phyloP scores from a whole-genome alignment of 1,140 invertebrate species.

The Heliothis subflexa region DNA sequence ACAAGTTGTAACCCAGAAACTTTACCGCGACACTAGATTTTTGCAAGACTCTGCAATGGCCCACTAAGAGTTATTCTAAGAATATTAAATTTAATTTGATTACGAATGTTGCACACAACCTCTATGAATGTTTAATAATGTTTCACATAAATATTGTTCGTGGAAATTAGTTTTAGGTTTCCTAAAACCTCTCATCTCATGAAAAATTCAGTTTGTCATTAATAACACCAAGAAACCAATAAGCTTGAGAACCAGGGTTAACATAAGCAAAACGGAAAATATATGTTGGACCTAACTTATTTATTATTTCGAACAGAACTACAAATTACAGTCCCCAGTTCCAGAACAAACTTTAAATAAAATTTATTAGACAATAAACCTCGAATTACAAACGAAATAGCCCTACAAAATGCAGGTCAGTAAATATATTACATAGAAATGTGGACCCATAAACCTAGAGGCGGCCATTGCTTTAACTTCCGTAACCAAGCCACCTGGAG shows the following conservation, averaged over 20 bases:
- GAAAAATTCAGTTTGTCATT: too few relatives aligned
- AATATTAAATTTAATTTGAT: conserved; percentile 9
- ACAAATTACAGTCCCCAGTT: too few relatives aligned
- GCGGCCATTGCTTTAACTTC: neutral
- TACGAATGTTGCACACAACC: neutral
- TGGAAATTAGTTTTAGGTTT: neutral
- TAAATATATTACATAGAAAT: neutral
- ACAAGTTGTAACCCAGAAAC: neutral
- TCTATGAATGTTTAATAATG: neutral
- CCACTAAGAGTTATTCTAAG: conserved; percentile 18
- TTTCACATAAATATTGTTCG: neutral
- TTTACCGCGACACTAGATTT: neutral
- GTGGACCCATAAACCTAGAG: neutral
- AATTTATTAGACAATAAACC: too few relatives aligned
- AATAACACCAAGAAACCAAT: too few relatives aligned
- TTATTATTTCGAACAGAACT: too few relatives aligned
- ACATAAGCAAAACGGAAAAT: too few relatives aligned
- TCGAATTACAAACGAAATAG: too few relatives aligned
- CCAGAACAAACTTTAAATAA: too few relatives aligned
- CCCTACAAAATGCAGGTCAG: neutral
- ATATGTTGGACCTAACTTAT: too few relatives aligned
- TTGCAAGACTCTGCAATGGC: neutral
- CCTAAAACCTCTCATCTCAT: neutral
- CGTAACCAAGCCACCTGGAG: neutral
- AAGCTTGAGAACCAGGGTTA: too few relatives aligned